Evolutionary conservation across 2,888 invertebrate species (phyloP), one percentile per base, ranked within the genome.

Genomic region (Acronicta aceris): DNA sequence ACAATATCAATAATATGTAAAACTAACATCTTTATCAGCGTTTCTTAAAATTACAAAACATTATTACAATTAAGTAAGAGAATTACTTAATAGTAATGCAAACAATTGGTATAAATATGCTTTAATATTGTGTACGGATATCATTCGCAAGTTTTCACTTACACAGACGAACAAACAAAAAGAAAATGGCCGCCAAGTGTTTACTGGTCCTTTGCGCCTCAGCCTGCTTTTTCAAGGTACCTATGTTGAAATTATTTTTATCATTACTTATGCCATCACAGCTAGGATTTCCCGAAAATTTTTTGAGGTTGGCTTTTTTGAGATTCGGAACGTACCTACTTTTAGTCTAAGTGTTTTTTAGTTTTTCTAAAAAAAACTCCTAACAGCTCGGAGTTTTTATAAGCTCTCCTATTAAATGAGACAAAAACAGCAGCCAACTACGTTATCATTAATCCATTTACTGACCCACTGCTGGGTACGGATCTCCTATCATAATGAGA

Each of bases 221-320:
- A 48, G 81, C 78, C 47, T 79, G 83, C 65, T 70, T 87, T 27
- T 53, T 83, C 10, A 82, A 87, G 84, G 87, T 87, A n/a, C n/a
- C n/a, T n/a, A 74, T 76, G 40, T 16, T 30, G 21, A 3, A 36
- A 16, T 38, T 21, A 9, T 42, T 17, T 5, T 16, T 15, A 15
- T n/a, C n/a, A n/a, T n/a, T n/a, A n/a, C n/a, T n/a, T n/a, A n/a
- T n/a, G n/a, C n/a, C n/a, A n/a, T n/a, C n/a, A n/a, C n/a, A n/a
- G n/a, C n/a, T n/a, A n/a, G n/a, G n/a, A n/a, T n/a, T n/a, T n/a
- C n/a, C n/a, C n/a, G n/a, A n/a, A n/a, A n/a, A n/a, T n/a, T n/a
- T n/a, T n/a, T n/a, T n/a, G n/a, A n/a, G n/a, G n/a, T n/a, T n/a
- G n/a, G n/a, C n/a, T n/a, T 21, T 21, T 21, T 21, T 21, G 21